A percentile compares a stretch with the other conserved stretches of the same genome.
Evolutionary conservation across 2,888 invertebrate species (phyloP).

Genomic region (Limnephilus auricula): DNA sequence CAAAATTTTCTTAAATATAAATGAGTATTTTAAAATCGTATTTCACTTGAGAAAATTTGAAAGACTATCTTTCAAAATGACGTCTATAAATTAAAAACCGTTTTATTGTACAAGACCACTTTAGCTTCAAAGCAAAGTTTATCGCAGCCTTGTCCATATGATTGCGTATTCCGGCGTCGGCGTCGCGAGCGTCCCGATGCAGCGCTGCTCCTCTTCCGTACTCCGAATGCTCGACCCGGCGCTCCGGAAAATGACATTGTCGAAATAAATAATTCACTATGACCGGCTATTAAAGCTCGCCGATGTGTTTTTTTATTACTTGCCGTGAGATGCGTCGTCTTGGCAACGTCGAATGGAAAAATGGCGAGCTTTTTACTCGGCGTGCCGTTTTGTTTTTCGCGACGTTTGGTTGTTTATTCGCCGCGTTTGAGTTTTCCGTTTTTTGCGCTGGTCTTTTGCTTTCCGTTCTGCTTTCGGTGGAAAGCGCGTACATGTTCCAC

Average conservation of each 20-base stretch:
- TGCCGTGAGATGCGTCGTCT: slow-evolving; percentile 49
- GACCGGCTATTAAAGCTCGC: slow-evolving; percentile 52
- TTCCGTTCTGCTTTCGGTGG: slow-evolving; percentile 21
- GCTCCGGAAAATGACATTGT: slow-evolving; percentile 49
- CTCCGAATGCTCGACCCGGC: slow-evolving; percentile 1
- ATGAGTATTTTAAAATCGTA: background rate
- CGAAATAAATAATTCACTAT: slow-evolving; percentile 57
- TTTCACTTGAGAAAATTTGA: background rate
- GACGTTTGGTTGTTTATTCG: background rate
- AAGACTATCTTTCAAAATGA: background rate
- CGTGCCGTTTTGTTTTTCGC: slow-evolving; percentile 9
- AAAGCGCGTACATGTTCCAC: slow-evolving; percentile 56
- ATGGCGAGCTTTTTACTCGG: slow-evolving; percentile 6
- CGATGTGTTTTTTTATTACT: slow-evolving; percentile 55
- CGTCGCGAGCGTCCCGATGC: background rate
- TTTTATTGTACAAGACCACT: background rate
- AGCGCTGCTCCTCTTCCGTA: background rate
- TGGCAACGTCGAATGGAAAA: slow-evolving; percentile 56
- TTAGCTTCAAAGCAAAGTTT: background rate
- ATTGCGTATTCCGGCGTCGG: background rate
- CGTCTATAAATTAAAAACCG: background rate
- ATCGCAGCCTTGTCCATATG: background rate
- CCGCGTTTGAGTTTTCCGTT: background rate
- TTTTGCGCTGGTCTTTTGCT: slow-evolving; percentile 22
- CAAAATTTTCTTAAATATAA: too few relatives aligned